Conservation (phyloP, 2,797 vertebrate genomes). For the Helostoma temminkii region DNA sequence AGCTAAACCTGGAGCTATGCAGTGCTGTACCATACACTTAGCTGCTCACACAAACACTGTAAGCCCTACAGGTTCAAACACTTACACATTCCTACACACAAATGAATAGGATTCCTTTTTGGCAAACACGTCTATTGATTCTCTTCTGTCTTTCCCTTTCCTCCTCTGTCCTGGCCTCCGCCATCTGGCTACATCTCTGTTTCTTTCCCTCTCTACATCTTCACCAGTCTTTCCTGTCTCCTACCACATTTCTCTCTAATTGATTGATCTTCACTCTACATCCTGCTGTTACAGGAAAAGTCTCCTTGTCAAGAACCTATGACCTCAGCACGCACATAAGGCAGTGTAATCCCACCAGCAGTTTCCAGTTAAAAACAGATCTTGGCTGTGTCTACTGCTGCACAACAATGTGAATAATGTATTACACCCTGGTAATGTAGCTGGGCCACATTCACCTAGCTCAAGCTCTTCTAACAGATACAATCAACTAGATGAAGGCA, state of each 20-base stretch:
- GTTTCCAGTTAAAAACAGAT: background rate
- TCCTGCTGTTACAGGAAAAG: slow-evolving; percentile 40
- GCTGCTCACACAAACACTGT: background rate
- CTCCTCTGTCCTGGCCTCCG: slow-evolving; percentile 17
- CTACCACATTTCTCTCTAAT: slow-evolving; percentile 31
- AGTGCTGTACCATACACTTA: background rate
- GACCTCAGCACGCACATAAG: slow-evolving; percentile 24
- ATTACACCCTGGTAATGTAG: background rate
- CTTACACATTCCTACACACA: slow-evolving; percentile 26
- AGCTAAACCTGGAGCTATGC: slow-evolving; percentile 25
- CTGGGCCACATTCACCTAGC: background rate
- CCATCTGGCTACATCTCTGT: slow-evolving; percentile 17
- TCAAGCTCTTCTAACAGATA: background rate
- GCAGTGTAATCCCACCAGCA: slow-evolving; percentile 23
- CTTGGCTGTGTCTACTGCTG: background rate
- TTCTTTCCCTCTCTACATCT: slow-evolving; percentile 23
- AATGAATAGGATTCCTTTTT: slow-evolving; percentile 27
- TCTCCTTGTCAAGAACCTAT: slow-evolving; percentile 19
- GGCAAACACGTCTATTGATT: slow-evolving; percentile 52
- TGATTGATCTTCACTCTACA: slow-evolving; percentile 49
- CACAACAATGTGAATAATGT: background rate
- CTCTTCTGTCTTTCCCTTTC: slow-evolving; percentile 19
- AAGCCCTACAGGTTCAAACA: background rate
- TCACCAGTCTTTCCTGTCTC: slow-evolving; percentile 8
- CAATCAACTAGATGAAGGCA: background rate